A percentile compares a stretch with the other conserved stretches of the same genome.
These are phyloP conservation scores for Drosophila azteca DNA, from an alignment of 1,140 invertebrate genomes.

Conservation along the genomic window DNA sequence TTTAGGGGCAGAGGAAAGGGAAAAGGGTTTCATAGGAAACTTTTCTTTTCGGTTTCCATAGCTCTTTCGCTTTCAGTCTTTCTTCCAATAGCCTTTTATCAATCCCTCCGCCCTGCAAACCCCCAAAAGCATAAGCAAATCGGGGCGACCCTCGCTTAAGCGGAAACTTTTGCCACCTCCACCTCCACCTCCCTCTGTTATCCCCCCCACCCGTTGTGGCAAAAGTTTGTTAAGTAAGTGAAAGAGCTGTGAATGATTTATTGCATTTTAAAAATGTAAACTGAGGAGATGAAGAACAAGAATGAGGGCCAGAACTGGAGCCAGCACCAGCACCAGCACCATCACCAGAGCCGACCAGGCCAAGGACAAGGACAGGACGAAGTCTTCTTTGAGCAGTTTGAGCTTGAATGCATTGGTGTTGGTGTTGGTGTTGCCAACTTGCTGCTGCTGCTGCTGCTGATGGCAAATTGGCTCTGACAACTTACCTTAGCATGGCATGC, in stretches of 20 bases:
- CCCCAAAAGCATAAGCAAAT: constrained; percentile 59
- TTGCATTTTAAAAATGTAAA: constrained; percentile 80
- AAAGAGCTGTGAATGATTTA: constrained; percentile 82
- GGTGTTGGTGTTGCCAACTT: too few species aligned
- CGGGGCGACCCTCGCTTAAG: constrained; percentile 20
- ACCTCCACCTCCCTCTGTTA: neutral
- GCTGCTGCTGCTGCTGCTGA: constrained; percentile 14
- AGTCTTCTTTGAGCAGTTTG: constrained; percentile 2
- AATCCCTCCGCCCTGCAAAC: constrained; percentile 4
- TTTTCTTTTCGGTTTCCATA: constrained; percentile 25
- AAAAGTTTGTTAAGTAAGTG: constrained; percentile 81
- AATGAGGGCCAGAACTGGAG: neutral
- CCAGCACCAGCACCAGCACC: neutral
- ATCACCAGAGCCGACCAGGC: constrained; percentile 18
- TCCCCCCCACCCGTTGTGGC: constrained; percentile 32
- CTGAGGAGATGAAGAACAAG: constrained; percentile 40
- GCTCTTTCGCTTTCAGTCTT: constrained; percentile 12
- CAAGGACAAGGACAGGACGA: constrained; percentile 2
- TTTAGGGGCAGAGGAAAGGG: constrained; percentile 14
- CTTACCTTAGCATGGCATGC: constrained; percentile 17
- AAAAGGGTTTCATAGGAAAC: constrained; percentile 76
- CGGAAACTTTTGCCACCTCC: constrained; percentile 36
- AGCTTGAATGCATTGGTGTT: constrained; percentile 33
- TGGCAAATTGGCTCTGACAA: constrained; percentile 65
- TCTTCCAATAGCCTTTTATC: constrained; percentile 49